Base-by-base conservation (phyloP, 2,113 vertebrate genomes). In the Cyprinodon brontotheroides region DNA sequence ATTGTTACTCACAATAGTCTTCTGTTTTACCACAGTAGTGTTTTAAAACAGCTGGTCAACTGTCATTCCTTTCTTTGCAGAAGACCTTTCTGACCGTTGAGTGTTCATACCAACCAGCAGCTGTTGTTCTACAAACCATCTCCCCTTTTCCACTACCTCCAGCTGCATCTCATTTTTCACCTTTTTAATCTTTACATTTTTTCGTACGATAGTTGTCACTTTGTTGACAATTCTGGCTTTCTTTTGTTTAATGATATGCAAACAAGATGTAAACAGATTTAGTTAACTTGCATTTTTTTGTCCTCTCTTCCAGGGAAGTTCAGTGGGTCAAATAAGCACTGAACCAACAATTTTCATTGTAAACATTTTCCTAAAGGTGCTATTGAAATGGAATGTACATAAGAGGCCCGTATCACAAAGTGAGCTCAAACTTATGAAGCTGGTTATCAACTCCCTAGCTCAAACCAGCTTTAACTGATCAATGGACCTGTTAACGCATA, bases 1-100 rank as follows among this genome's bases (percentile, higher is more conserved):
- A 92, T 87, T 74, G 68, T 81, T 61, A 10, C 77, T 90, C 86
- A 85, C 76, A 86, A 88, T 89, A 77, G 59, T 71, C 80, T 77
- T 61, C 78, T 82, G 83, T 86, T 91, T 73, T 80, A 76, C 78
- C 72, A 71, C 75, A 78, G 77, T 60, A 76, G 78, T 77, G 37
- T 80, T 84, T 68, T 79, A 77, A 83, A 75, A 88, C 65, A 47
- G 62, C 65, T 62, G 82, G 69, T 80, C 74, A 71, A 85, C 78
- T 73, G 65, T 77, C 77, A 67, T n/a, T 66, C 53, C 62, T 53
- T 29, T 78, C 61, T 72, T n/a, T 45, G 78, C 68, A 77, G 13
- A 74, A 61, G 38, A 3, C 75, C 74, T 74, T 72, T 80, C 37
- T 79, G 71, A 86, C 74, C 50, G 20, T 81, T 67, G 36, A 39